Base-by-base conservation (phyloP, 2,113 vertebrate genomes). In the Hipposideros armiger region DNA sequence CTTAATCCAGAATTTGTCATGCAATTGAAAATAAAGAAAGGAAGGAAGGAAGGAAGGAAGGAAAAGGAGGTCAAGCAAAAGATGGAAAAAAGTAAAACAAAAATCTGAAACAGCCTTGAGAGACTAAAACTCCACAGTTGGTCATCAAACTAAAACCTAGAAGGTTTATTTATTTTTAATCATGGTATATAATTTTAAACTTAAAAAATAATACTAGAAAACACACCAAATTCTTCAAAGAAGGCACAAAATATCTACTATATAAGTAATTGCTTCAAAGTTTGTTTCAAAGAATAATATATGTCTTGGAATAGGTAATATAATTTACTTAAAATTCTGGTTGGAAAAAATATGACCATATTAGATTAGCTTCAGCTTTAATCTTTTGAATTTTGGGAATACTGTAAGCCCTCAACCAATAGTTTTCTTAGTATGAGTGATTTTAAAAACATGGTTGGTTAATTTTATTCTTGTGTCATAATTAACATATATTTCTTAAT, bases 1-100 rank as follows among this genome's bases (percentile, higher is more conserved):
- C 66, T 90, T 54, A 95, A 66, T 1, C 9, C 47, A 95, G 89
- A 97, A 97, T 97, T 97, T 98, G 96, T 91, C 94, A 96, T 97
- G 62, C 42, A 80, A 20, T 78, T 88, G 62, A 97, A 98, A 97
- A 83, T 77, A 92, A 92, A 96, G 60, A 87, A 89, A 91, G 52
- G 15, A 77, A 81, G 90, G 78, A 82, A 82, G 84, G 5, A 58
- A 66, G 64, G 13, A 52, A 28, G 26, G 22, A 50, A 54, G 36
- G 13, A 56, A 52, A 28, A 24, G 47, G 64, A 81, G 45, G 54
- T 67, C 70, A 90, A 58, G 45, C 60, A 69, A 69, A 89, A 84
- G 45, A 80, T 80, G 11, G 50, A 22, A 56, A 95, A 67, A 90
- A 58, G 10, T 54, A n/a, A 97, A 97, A 28, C 4, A 56, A 83